phyloP scores from a whole-genome alignment of 2,797 vertebrate species.

The Leptatherina wallacei region DNA sequence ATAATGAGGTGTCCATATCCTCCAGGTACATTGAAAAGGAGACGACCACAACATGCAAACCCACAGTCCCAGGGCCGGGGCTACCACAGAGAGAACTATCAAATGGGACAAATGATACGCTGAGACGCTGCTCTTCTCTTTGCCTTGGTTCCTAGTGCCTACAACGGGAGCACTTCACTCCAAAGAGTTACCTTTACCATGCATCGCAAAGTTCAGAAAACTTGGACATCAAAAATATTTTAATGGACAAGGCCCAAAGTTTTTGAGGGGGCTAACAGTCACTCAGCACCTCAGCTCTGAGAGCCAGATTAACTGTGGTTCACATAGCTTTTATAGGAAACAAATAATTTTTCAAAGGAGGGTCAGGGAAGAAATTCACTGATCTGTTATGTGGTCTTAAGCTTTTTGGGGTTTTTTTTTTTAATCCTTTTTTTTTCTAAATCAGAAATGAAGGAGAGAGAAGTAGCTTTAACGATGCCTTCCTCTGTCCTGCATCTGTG shows the following conservation, averaged over 20 bases:
- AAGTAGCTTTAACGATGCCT: constrained; percentile 24
- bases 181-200: constrained; percentile 94
- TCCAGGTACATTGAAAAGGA: constrained; percentile 92
- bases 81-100: constrained; percentile 88
- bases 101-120: constrained; percentile 92
- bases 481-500: constrained; percentile 45
- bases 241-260: constrained; percentile 59
- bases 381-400: constrained; percentile 64
- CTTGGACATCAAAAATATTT: constrained; percentile 63
- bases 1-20: constrained; percentile 29
- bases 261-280: constrained; percentile 56
- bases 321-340: constrained; percentile 79
- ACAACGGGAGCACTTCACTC: constrained; percentile 94
- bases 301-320: constrained; percentile 79
- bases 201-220: constrained; percentile 83
- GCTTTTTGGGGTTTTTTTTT: constrained; percentile 12
- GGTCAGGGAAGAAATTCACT: constrained; percentile 70
- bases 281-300: constrained; percentile 75
- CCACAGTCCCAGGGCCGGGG: constrained; percentile 80
- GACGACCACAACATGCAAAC: constrained; percentile 82
- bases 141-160: constrained; percentile 97
- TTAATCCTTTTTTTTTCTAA: constrained; percentile 24
- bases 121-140: constrained; percentile 86
- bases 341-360: constrained; percentile 56
- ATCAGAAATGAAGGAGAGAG: constrained; percentile 60